Conservation (phyloP, 2,888 invertebrate species). For the Microctonus brassicae region DNA sequence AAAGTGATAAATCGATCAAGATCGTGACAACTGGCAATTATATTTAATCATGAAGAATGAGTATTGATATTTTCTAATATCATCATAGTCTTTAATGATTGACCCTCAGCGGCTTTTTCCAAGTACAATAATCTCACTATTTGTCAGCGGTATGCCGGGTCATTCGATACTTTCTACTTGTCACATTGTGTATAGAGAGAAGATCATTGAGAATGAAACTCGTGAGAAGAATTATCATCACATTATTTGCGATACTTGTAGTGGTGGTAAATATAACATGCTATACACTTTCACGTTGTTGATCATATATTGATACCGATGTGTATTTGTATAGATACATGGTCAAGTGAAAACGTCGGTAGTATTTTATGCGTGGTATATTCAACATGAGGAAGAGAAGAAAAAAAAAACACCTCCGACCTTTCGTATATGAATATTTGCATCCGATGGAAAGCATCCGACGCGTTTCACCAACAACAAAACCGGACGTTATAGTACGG, state of each 20-base stretch:
- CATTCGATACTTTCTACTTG: conserved; percentile 64
- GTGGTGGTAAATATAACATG: too few relatives aligned
- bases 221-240: background rate
- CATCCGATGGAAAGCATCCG: conserved; percentile 39
- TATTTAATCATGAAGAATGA: background rate
- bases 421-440: conserved; percentile 22
- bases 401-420: conserved; percentile 27
- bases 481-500: conserved; percentile 3
- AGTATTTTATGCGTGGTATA: background rate
- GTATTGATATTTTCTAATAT: background rate
- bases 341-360: conserved; percentile 10
- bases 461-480: conserved; percentile 30
- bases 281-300: conserved; percentile 22
- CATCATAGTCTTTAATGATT: background rate
- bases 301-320: conserved; percentile 30
- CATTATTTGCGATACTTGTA: conserved; percentile 18
- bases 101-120: background rate
- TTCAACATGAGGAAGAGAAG: background rate
- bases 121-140: background rate
- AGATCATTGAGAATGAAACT: conserved; percentile 26
- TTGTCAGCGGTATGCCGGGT: conserved; percentile 46
- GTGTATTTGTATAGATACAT: background rate
- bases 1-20: conserved; percentile 35
- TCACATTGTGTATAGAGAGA: conserved; percentile 51
- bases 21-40: background rate